Conservation (phyloP, 2,113 vertebrate genomes). For the Chunga burmeisteri region DNA sequence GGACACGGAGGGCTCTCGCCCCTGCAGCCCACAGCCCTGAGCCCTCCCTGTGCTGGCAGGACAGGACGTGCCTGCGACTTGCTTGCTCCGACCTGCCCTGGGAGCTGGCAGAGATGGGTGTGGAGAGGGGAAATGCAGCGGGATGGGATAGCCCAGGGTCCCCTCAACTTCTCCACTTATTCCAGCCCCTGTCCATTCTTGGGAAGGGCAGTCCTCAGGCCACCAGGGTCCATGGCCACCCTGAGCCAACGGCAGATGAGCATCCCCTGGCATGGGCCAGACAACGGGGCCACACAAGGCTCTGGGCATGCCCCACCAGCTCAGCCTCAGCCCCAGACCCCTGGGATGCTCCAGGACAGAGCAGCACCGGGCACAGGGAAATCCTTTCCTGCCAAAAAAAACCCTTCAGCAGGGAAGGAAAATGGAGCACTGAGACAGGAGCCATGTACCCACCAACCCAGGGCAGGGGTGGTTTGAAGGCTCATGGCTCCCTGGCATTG, state of each 20-base stretch:
- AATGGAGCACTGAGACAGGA: background rate
- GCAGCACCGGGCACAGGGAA: background rate
- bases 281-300: rapidly evolving
- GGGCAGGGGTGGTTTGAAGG: background rate
- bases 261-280: background rate
- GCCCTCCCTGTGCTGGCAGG: background rate
- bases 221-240: background rate
- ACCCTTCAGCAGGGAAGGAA: background rate
- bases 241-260: background rate
- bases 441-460: rapidly evolving
- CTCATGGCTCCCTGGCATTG: rapidly evolving
- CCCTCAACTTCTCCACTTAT: background rate
- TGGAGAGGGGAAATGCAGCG: background rate
- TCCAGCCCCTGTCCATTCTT: background rate
- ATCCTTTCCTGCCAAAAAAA: background rate
- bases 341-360: background rate
- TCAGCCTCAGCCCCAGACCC: background rate
- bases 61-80: background rate
- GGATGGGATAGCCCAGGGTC: background rate
- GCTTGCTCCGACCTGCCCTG: background rate
- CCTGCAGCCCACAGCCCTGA: background rate
- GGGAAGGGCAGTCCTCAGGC: background rate
- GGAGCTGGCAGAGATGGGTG: background rate
- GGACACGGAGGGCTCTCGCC: rapidly evolving
- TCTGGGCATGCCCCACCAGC: background rate